Evolutionary conservation across 2,797 vertebrate species (phyloP).

Genomic region (Pseudochaenichthys georgianus): DNA sequence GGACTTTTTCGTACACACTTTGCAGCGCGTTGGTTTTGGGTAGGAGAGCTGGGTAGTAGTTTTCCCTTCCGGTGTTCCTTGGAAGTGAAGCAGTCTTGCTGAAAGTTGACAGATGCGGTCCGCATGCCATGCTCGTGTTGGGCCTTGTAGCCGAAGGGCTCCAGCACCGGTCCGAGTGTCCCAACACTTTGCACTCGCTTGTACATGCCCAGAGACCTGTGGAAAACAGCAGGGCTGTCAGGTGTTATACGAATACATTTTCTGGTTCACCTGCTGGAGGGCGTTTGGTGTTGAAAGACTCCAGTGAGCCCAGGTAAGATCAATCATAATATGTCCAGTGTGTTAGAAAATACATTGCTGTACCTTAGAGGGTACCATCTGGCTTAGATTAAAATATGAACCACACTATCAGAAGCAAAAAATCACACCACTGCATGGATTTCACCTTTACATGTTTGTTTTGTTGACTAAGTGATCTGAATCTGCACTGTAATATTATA

Average conservation of each 20-base stretch:
- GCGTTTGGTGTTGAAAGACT: constrained; percentile 21
- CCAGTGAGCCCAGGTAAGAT: constrained; percentile 18
- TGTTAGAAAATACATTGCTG: constrained; percentile 3
- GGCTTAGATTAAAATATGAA: not conserved
- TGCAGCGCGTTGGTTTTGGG: constrained; percentile 92
- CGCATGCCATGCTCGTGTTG: constrained; percentile 84
- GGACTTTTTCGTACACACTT: constrained; percentile 94
- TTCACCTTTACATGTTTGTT: not conserved
- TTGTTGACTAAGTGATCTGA: not conserved
- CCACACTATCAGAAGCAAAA: not conserved
- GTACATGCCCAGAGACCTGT: constrained; percentile 97
- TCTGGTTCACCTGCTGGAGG: constrained; percentile 15
- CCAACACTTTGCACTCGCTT: constrained; percentile 95
- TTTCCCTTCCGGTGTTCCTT: constrained; percentile 90
- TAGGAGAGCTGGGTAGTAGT: constrained; percentile 91
- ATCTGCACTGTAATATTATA: not conserved
- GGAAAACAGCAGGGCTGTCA: constrained; percentile 46
- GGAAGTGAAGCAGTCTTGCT: constrained; percentile 94
- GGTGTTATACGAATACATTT: constrained; percentile 19
- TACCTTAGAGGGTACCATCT: not conserved
- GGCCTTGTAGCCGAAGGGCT: constrained; percentile 92
- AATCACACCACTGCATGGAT: not conserved
- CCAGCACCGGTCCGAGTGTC: constrained; percentile 98
- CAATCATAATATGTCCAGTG: constrained; percentile 15
- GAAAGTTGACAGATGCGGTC: constrained; percentile 92